Evolutionary conservation across 2,888 invertebrate genomes (phyloP), one percentile per base, ranked within the genome.

Genomic region (Altica lythri): DNA sequence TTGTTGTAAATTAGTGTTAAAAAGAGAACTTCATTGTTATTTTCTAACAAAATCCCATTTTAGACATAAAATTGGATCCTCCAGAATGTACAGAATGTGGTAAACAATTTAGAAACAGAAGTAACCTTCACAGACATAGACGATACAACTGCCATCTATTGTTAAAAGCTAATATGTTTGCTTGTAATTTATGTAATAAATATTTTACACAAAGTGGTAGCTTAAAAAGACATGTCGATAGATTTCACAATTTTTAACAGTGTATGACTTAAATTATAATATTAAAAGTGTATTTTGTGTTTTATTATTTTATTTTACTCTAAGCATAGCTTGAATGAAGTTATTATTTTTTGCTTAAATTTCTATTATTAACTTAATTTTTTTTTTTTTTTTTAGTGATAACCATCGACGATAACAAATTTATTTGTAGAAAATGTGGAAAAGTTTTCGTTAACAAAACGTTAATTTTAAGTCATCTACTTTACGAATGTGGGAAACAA

Each of bases 81-180:
- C 19, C 32, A 6, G 25, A 44, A 19, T 55, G 55, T 14, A 12
- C 19, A 8, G 60, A 60, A 4, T 70, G 69, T 51, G 63, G 62
- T n/a, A 68, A 66, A 35, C 38, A 45, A 2, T 70, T 69, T 49
- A 66, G 64, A 56, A 58, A 60, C 22, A 65, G 64, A 37, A 62
- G 62, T 4, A 62, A 64, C 30, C 54, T 86, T 63, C 76, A 82
- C 71, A 81, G 87, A 55, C 89, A 89, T 69, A 45, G 43, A 38
- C 37, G 37, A 22, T 55, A 55, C 27, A 51, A 55, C n/a, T 55
- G 55, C 17, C 49, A 30, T 32, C 16, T 22, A 10, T n/a, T 42
- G 10, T 16, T 13, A 16, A 37, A 45, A 18, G n/a, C 5, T 4
- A 16, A 30, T 2, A 19, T 13, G 17, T 53, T 53, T 32, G 6